These are phyloP conservation scores for Elmis aenea DNA, from an alignment of 2,888 invertebrate genomes.

Conservation along the genomic window DNA sequence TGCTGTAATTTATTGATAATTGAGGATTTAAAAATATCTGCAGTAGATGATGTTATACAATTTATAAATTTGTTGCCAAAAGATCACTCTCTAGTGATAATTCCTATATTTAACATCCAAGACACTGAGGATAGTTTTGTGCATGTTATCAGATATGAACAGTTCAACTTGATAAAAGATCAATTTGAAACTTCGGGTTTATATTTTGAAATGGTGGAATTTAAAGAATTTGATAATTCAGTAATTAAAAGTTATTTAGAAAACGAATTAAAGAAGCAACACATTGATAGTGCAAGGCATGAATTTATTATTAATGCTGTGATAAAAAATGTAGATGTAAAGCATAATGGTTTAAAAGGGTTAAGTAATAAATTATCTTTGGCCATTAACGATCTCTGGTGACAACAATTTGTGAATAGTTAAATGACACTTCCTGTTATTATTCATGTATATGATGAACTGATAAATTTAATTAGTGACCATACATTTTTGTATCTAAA, in stretches of 20 bases:
- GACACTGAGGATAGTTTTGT: constrained; percentile 23
- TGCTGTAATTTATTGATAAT: constrained; percentile 33
- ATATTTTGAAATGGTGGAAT: constrained; percentile 27
- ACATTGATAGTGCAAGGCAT: constrained; percentile 15
- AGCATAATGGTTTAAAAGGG: constrained; percentile 31
- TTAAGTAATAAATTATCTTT: constrained; percentile 25
- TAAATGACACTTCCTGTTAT: too few species aligned
- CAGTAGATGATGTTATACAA: constrained; percentile 24
- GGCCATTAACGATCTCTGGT: too few species aligned
- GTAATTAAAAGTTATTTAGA: constrained; percentile 28
- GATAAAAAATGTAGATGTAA: constrained; percentile 26
- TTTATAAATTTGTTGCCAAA: constrained; percentile 30
- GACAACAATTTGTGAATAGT: too few species aligned
- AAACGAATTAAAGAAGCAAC: constrained; percentile 21
- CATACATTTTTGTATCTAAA: too few species aligned
- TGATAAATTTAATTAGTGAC: too few species aligned
- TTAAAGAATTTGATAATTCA: constrained; percentile 27
- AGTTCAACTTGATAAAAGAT: constrained; percentile 23
- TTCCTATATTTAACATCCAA: constrained; percentile 35
- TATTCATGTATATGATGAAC: too few species aligned
- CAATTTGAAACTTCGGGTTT: constrained; percentile 24
- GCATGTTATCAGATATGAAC: constrained; percentile 23
- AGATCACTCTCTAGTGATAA: constrained; percentile 23
- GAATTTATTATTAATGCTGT: constrained; percentile 21
- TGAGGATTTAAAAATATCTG: constrained; percentile 30